Evolutionary conservation across 2,113 vertebrate genomes (phyloP).

Genomic region (Anoura caudifer): DNA sequence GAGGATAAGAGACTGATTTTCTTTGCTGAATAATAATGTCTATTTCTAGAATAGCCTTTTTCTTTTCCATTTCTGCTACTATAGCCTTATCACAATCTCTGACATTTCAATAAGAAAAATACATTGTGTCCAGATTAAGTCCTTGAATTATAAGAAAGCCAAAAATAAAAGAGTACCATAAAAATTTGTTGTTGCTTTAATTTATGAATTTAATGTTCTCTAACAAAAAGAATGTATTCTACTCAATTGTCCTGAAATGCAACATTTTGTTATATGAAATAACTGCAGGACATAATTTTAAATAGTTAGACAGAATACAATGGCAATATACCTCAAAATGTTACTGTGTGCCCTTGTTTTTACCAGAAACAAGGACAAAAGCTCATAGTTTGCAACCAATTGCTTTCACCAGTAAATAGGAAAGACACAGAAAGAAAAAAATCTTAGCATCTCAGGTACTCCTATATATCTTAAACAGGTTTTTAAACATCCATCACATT

Average conservation of each 20-base stretch:
- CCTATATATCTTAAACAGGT: neutral
- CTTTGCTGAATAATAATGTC: neutral
- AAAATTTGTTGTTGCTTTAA: neutral
- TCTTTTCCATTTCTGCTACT: neutral
- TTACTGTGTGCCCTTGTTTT: slow-evolving; percentile 7
- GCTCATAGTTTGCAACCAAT: neutral
- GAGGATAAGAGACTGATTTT: neutral
- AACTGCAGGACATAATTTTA: neutral
- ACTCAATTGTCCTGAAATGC: neutral
- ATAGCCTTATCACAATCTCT: neutral
- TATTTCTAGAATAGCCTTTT: neutral
- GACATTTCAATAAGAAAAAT: neutral
- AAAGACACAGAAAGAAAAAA: neutral
- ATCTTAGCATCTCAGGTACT: neutral
- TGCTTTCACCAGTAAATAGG: neutral
- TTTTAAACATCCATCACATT: neutral
- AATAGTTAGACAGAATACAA: neutral
- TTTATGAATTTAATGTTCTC: neutral
- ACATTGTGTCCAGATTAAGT: neutral
- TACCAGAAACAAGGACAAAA: neutral
- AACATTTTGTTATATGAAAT: neutral
- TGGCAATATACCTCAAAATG: neutral
- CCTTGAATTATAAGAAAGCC: neutral
- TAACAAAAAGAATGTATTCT: neutral
- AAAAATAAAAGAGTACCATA: neutral